Conservation (phyloP, 2,888 invertebrate genomes). For the Galerucella pusilla region DNA sequence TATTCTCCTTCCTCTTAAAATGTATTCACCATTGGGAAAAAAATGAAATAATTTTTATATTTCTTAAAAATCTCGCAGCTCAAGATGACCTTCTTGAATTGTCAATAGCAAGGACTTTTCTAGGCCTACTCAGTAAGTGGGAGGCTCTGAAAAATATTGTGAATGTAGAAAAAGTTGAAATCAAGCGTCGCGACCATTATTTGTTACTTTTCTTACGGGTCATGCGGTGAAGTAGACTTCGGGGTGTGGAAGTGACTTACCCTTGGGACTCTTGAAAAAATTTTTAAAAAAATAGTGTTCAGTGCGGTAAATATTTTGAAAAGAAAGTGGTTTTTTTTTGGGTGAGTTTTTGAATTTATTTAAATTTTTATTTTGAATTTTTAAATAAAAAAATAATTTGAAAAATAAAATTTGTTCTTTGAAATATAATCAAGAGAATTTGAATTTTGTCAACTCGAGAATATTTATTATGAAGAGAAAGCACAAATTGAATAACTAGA, state of each 20-base stretch:
- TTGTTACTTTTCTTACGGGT: slow-evolving; percentile 28
- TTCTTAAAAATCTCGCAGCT: background rate
- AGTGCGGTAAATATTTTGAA: slow-evolving; percentile 3
- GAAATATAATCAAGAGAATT: too few relatives aligned
- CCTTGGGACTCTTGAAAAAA: slow-evolving; percentile 9
- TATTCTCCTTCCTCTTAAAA: too few relatives aligned
- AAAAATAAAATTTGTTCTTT: background rate
- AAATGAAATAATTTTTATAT: background rate
- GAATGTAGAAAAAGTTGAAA: slow-evolving; percentile 37
- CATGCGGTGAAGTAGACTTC: slow-evolving; percentile 39
- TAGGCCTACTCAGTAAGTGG: slow-evolving; percentile 35
- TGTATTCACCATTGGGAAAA: background rate
- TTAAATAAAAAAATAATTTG: background rate
- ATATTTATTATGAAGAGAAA: too few relatives aligned
- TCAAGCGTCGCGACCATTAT: slow-evolving; percentile 24
- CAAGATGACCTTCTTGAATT: slow-evolving; percentile 34
- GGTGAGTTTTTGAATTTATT: background rate
- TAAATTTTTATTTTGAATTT: background rate
- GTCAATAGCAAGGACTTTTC: slow-evolving; percentile 43
- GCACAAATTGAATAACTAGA: too few relatives aligned
- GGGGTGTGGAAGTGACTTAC: slow-evolving; percentile 40
- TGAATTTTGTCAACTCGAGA: too few relatives aligned
- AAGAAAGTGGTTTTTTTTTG: slow-evolving; percentile 4
- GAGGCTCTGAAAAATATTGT: slow-evolving; percentile 39
- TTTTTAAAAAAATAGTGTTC: slow-evolving; percentile 7